Evolutionary conservation across 2,797 vertebrate genomes (phyloP), one percentile per base, ranked within the genome.

Genomic region (Streptopelia turtur): DNA sequence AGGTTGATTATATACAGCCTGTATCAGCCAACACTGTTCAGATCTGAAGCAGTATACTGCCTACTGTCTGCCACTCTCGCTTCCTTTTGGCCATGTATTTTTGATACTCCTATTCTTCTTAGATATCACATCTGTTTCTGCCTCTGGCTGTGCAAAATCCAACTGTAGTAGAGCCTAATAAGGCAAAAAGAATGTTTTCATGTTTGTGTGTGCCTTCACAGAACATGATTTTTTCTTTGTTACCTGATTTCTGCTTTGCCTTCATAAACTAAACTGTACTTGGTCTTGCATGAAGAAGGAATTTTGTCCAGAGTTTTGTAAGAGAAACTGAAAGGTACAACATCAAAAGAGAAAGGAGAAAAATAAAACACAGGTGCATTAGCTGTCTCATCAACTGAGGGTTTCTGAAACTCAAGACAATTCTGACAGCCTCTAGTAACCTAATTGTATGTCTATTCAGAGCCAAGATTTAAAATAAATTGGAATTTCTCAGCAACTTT

Each of bases 1-100:
- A 63, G 43, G 24, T 57, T 94, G 84, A 88, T 92, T 91, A 83
- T 91, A 57, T 93, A 35, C 63, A 90, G 59, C 50, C 59, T 94
- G 55, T 66, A 81, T 76, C 70, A 91, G 91, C 65, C 84, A 93
- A 70, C 79, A 49, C 31, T 18, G 30, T 72, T 94, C 68, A 74
- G 47, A 72, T 86, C 45, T 65, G 69, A 89, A 61, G 65, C 17
- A 69, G 12, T 16, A 52, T 49, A 35, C 25, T 74, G 61, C 24
- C 53, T 92, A 86, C 69, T 66, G 82, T 85, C 79, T 93, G 57
- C 8, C 78, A 55, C 56, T 60, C 49, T 49, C 49, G 2, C 69
- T 78, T 83, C 37, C 21, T 65, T 80, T 83, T 33, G 55, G 35
- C 12, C 30, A 55, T 23, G 15, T 1, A 2, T 64, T 88, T 93